These are phyloP conservation scores for Acronicta aceris DNA, from an alignment of 2,888 invertebrate genomes.

Conservation along the genomic window DNA sequence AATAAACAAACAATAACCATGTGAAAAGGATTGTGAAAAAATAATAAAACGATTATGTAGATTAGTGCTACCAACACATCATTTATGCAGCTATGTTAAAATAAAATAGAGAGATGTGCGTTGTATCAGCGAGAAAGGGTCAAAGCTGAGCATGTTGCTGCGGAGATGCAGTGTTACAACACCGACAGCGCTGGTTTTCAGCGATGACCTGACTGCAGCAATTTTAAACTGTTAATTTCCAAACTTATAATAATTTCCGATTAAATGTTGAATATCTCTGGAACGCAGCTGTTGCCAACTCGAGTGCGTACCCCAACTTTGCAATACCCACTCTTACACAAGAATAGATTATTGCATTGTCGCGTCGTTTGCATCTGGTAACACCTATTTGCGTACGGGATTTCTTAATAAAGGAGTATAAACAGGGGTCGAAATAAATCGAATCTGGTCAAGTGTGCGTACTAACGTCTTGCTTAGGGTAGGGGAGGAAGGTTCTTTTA, in stretches of 20 bases:
- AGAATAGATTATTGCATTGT: slow-evolving; percentile 78
- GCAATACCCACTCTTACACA: slow-evolving; percentile 46
- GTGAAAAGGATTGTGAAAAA: no score
- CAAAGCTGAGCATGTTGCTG: no score
- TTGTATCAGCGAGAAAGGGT: no score
- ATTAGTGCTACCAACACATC: no score
- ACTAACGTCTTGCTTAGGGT: slow-evolving; percentile 6
- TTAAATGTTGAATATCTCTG: slow-evolving; percentile 5
- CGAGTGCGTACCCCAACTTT: slow-evolving; percentile 60
- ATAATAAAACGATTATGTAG: no score
- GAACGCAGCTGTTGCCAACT: slow-evolving; percentile 45
- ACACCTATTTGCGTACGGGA: slow-evolving; percentile 64
- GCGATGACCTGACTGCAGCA: no score
- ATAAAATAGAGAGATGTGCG: no score
- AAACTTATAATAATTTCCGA: slow-evolving; percentile 12
- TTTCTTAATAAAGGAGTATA: slow-evolving; percentile 52
- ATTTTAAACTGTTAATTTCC: slow-evolving; percentile 1
- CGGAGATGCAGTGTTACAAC: no score
- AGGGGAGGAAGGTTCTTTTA: slow-evolving; percentile 2
- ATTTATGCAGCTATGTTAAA: no score
- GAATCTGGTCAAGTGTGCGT: slow-evolving; percentile 46
- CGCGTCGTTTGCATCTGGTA: slow-evolving; percentile 78
- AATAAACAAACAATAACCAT: no score
- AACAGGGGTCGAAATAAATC: slow-evolving; percentile 41
- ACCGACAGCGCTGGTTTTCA: no score